These are phyloP conservation scores for Siniperca knerii DNA, from an alignment of 2,113 vertebrate species.

Conservation along the genomic window DNA sequence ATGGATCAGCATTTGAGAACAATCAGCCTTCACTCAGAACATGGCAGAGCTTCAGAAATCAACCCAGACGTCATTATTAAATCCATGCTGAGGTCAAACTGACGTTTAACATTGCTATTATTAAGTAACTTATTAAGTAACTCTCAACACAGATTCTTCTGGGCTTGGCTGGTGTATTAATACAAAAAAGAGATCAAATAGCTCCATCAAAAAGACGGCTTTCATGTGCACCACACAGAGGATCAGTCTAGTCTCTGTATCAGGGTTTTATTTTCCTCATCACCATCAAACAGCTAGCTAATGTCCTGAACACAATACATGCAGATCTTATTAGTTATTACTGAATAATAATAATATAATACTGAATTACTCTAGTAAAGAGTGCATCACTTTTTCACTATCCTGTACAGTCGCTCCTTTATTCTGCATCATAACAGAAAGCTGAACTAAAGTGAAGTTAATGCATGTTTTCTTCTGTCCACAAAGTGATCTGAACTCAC, in stretches of 20 bases:
- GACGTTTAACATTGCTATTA: neutral
- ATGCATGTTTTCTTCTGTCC: neutral
- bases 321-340: no score
- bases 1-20: constrained; percentile 14
- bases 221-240: no score
- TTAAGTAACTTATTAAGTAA: constrained; percentile 1
- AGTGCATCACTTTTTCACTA: neutral
- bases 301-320: no score
- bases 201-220: no score
- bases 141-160: no score
- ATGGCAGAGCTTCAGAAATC: neutral
- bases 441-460: neutral
- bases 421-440: neutral
- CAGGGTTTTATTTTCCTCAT: no score
- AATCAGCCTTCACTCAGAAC: constrained; percentile 31
- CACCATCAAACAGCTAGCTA: no score
- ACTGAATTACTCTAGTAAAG: neutral
- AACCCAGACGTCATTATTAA: constrained; percentile 12
- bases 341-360: no score
- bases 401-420: neutral
- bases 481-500: neutral
- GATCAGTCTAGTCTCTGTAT: no score
- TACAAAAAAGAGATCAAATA: no score
- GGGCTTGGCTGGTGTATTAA: no score
- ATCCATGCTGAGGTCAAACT: constrained; percentile 3